A percentile compares a stretch with the other conserved stretches of the same genome.
phyloP scores from a whole-genome alignment of 2,888 invertebrate species.

The Eugnorisma glareosa region DNA sequence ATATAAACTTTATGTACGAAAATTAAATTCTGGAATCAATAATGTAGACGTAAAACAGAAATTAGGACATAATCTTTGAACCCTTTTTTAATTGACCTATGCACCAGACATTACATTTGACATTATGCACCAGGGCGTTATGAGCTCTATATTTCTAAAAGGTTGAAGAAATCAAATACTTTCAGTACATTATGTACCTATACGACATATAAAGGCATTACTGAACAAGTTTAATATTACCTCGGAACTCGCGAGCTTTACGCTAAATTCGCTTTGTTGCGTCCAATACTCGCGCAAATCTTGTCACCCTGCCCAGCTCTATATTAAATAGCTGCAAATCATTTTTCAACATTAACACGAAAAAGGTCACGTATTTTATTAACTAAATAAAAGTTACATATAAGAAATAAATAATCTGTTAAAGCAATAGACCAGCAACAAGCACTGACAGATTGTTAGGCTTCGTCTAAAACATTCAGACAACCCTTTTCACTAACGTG shows the following conservation, averaged over 20 bases:
- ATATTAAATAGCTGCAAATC: slow-evolving; percentile 25
- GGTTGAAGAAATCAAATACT: not conserved
- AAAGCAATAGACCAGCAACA: slow-evolving; percentile 43
- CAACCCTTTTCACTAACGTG: slow-evolving; percentile 66
- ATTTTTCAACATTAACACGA: not conserved
- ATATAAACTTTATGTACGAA: slow-evolving; percentile 1
- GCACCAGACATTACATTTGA: too few species aligned
- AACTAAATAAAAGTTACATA: slow-evolving; percentile 21
- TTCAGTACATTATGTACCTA: not conserved
- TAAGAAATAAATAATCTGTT: slow-evolving; percentile 27
- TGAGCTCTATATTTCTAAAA: not conserved
- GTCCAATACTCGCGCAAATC: slow-evolving; percentile 25
- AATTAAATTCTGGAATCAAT: slow-evolving; percentile 5
- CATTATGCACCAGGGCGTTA: not conserved
- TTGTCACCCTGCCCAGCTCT: slow-evolving; percentile 1
- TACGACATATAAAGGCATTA: not conserved
- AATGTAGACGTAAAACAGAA: not conserved
- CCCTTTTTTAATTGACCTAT: too few species aligned
- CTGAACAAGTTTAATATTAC: slow-evolving; percentile 34
- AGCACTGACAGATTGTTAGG: slow-evolving; percentile 44
- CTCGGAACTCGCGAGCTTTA: slow-evolving; percentile 4
- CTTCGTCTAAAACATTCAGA: slow-evolving; percentile 43
- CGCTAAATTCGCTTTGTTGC: slow-evolving; percentile 30
- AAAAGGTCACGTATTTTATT: not conserved
- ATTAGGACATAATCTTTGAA: not conserved